Evolutionary conservation across 2,113 vertebrate genomes (phyloP).

Genomic region (Platysternon megacephalum): DNA sequence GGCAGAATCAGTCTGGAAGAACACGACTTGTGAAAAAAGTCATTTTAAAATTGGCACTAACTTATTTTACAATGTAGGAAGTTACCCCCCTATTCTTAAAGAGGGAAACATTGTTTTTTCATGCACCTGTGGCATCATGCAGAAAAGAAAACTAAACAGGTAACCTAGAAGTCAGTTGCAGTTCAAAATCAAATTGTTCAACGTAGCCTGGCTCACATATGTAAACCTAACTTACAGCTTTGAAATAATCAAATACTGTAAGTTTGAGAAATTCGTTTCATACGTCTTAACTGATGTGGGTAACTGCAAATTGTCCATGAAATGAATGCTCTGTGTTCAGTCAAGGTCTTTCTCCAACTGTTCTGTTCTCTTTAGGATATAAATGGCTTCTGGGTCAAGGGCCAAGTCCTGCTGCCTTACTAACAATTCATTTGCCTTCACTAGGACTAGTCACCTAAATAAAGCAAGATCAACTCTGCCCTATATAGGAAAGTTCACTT

Average conservation of each 20-base stretch:
- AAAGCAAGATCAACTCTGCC: accelerated
- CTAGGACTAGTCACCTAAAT: accelerated
- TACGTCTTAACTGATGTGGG: accelerated
- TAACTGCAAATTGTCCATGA: accelerated
- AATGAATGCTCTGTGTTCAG: neutral
- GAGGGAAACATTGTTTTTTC: neutral
- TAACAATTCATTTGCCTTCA: accelerated
- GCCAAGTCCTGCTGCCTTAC: accelerated
- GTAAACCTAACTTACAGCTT: accelerated
- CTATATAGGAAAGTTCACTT: neutral
- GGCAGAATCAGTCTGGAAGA: accelerated
- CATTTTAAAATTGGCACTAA: accelerated
- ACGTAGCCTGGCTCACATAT: accelerated
- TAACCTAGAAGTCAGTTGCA: accelerated
- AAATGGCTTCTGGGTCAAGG: accelerated
- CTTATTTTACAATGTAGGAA: neutral
- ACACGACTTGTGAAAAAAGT: accelerated
- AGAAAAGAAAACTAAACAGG: too few relatives aligned
- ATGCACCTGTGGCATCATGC: too few relatives aligned
- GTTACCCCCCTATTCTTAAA: neutral
- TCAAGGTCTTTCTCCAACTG: accelerated
- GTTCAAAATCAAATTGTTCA: accelerated
- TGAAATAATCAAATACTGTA: neutral
- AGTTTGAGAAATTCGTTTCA: neutral
- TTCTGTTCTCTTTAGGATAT: neutral